phyloP scores from a whole-genome alignment of 2,888 invertebrate genomes.

The Acanthosoma haemorrhoidale region DNA sequence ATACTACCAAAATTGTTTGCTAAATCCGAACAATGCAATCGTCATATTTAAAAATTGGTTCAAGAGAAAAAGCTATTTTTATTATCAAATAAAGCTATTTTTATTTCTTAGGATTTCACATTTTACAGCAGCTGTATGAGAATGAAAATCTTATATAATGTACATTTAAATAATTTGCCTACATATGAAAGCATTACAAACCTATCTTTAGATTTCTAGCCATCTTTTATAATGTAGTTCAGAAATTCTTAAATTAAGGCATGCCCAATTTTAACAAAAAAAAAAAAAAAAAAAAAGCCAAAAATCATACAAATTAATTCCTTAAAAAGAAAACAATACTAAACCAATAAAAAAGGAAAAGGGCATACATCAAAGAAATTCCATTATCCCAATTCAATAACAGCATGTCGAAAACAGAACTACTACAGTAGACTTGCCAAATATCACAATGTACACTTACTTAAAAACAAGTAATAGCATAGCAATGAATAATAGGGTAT shows the following conservation, averaged over 20 bases:
- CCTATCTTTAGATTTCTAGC: neutral
- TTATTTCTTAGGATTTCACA: neutral
- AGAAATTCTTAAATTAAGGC: too few relatives aligned
- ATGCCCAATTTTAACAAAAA: too few relatives aligned
- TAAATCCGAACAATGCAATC: neutral
- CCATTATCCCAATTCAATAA: neutral
- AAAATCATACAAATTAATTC: neutral
- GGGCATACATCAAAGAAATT: neutral
- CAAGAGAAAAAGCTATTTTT: neutral
- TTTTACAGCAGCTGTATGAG: neutral
- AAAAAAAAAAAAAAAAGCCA: too few relatives aligned
- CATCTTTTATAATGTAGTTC: neutral
- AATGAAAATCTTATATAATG: neutral
- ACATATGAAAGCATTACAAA: neutral
- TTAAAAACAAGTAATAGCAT: conserved; percentile 2
- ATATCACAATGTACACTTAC: neutral
- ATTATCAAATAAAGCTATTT: neutral
- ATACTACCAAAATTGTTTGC: neutral
- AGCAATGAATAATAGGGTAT: neutral
- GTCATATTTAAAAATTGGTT: neutral
- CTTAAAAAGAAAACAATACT: neutral
- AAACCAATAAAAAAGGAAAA: too few relatives aligned
- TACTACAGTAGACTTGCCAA: neutral
- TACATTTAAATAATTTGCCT: neutral
- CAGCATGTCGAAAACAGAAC: neutral